Evolutionary conservation across 35 echinoderm and acorn worm genomes (phyloP).

Genomic region (Chiridota heheva): DNA sequence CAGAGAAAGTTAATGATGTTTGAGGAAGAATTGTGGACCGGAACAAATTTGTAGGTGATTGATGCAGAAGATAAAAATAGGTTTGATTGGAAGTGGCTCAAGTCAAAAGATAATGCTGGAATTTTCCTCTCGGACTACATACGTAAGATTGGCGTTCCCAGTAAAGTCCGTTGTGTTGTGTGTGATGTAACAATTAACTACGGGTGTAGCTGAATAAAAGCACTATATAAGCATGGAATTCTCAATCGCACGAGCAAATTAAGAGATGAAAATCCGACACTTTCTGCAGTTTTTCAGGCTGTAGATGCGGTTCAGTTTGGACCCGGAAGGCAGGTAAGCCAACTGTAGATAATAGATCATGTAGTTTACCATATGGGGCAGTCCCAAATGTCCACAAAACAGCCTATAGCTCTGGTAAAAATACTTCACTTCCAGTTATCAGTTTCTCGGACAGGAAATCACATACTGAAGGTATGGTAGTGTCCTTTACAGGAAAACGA

Average conservation of each 20-base stretch:
- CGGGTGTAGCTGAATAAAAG: conserved; percentile 27
- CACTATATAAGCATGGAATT: conserved; percentile 44
- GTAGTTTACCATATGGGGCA: conserved; percentile 45
- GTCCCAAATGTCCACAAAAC: conserved; percentile 46
- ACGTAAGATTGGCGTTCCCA: not conserved
- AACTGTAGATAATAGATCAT: not conserved
- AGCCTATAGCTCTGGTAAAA: conserved; percentile 41
- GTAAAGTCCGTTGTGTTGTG: conserved; percentile 20
- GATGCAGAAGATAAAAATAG: not conserved
- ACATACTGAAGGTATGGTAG: conserved; percentile 45
- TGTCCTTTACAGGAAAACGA: conserved; percentile 51
- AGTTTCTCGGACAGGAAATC: conserved; percentile 52
- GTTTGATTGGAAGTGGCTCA: conserved; percentile 16
- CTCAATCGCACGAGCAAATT: conserved; percentile 12
- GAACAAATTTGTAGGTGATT: not conserved
- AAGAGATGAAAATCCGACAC: conserved; percentile 33
- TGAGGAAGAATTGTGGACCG: no score
- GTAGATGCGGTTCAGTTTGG: conserved; percentile 41
- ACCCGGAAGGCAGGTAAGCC: conserved; percentile 55
- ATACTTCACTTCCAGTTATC: conserved; percentile 52
- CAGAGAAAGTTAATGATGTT: no score
- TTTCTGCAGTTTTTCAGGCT: conserved; percentile 54
- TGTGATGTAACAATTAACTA: conserved; percentile 23
- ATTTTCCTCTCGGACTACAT: conserved; percentile 13
- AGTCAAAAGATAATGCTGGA: no score